Evolutionary conservation across 2,888 invertebrate genomes (phyloP).

Genomic region (Aradus depressus): DNA sequence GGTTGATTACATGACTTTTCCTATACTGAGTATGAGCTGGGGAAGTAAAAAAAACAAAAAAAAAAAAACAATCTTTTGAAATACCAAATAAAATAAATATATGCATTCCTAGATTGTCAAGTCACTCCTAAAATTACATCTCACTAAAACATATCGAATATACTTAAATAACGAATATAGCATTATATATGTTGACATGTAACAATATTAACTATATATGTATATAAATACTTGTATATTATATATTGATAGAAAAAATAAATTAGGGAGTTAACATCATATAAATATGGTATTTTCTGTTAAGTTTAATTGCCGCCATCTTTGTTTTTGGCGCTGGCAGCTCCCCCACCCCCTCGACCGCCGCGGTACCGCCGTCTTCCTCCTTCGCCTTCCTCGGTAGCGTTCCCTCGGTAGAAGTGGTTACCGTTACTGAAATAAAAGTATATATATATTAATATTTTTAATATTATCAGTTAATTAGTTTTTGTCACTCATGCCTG

Average conservation of each 20-base stretch:
- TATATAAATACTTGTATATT: too few relatives aligned
- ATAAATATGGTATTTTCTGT: background rate
- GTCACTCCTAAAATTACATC: too few relatives aligned
- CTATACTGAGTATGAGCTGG: background rate
- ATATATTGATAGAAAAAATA: background rate
- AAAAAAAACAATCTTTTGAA: background rate
- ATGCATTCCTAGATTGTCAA: background rate
- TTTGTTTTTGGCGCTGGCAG: conserved; percentile 23
- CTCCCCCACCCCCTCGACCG: conserved; percentile 23
- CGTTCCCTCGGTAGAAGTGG: conserved; percentile 30
- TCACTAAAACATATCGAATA: too few relatives aligned
- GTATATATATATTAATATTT: background rate
- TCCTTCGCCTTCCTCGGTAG: conserved; percentile 28
- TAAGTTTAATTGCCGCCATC: background rate
- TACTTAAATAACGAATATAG: too few relatives aligned
- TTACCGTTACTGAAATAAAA: conserved; percentile 29
- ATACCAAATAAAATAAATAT: background rate
- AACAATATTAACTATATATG: background rate
- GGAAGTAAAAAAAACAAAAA: background rate
- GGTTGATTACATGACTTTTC: too few relatives aligned
- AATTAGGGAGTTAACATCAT: background rate
- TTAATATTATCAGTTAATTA: too few relatives aligned
- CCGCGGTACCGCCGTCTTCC: conserved; percentile 28
- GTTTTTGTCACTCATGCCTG: too few relatives aligned
- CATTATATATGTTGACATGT: background rate